Conservation (phyloP, 2,113 vertebrate species). For the Lycaon pictus region DNA sequence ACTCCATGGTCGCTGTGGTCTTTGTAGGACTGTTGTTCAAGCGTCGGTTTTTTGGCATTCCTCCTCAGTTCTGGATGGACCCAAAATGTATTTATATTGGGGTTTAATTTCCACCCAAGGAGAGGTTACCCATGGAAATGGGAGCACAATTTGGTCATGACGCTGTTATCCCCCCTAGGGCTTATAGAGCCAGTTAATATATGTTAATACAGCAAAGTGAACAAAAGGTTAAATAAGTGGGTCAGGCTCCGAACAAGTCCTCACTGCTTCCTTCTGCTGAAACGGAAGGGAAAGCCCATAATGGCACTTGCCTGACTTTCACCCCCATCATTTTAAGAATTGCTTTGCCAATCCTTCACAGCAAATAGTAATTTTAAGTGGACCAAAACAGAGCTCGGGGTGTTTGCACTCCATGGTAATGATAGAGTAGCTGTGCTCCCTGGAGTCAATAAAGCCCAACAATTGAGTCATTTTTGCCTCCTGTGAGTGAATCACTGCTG, state of each 20-base stretch:
- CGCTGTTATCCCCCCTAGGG: constrained; percentile 77
- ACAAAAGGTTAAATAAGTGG: constrained; percentile 84
- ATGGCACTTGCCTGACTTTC: constrained; percentile 84
- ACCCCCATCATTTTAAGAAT: constrained; percentile 88
- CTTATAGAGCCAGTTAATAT: constrained; percentile 84
- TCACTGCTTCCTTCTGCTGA: constrained; percentile 78
- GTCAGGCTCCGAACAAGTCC: constrained; percentile 74
- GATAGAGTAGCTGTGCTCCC: constrained; percentile 85
- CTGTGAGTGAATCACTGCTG: constrained; percentile 83
- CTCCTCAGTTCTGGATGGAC: constrained; percentile 73
- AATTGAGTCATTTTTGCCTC: constrained; percentile 84
- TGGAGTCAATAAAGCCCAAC: constrained; percentile 86
- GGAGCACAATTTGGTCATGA: constrained; percentile 76
- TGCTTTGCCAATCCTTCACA: constrained; percentile 86
- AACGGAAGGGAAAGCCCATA: constrained; percentile 84
- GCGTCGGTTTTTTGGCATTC: constrained; percentile 64
- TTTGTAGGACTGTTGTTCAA: neutral
- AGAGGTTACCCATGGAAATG: constrained; percentile 84
- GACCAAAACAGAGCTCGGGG: constrained; percentile 83
- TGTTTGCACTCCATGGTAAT: constrained; percentile 87
- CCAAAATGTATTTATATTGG: constrained; percentile 76
- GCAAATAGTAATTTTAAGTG: constrained; percentile 90
- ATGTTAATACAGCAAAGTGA: constrained; percentile 85
- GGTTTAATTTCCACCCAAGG: constrained; percentile 82
- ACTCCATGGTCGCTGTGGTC: constrained; percentile 68